Evolutionary conservation across 1,140 invertebrate species (phyloP), one percentile per base, ranked within the genome.

Genomic region (Aphidius gifuensis): DNA sequence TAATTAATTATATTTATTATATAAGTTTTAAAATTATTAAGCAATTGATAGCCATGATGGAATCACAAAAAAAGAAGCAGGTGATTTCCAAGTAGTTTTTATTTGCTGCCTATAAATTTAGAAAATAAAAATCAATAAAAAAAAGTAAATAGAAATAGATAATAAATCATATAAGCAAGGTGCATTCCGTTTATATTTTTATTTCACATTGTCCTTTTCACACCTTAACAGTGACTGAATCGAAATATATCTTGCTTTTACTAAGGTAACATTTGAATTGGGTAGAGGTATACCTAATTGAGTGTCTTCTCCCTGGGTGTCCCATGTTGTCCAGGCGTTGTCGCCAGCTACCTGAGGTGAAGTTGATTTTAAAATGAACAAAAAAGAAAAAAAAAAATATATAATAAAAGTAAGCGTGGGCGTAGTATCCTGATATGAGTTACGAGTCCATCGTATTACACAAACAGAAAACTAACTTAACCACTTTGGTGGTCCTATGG

Each of bases 251-350:
- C 43, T 64, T 61, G 16, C 57, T 66, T 45, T 50, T 46, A 11
- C n/a, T 7, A 16, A 55, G 4, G 53, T 55, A 55, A 42, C 42
- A n/a, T 32, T 39, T n/a, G 38, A 51, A 16, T 47, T 53, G 23
- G 23, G 23, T 38, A 66, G 55, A 48, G 54, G 50, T 66, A 63
- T 56, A 67, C 71, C 77, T 80, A 81, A 81, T 81, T 80, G 78
- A 80, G 75, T 81, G 79, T 80, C 77, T 73, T 80, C 77, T 71
- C 79, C 68, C 75, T 80, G 78, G 78, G 77, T 80, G 77, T 80
- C 73, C 79, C 67, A 76, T 73, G 76, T 80, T 77, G 78, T 76
- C 74, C 75, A 68, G 66, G 54, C 70, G 73, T 78, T 79, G 78
- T 80, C 77, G 76, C 76, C 71, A 58, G 78, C 78, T 80, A 81